Percentiles rank a stretch among this genome's conserved stretches.
Evolutionary conservation across 2,113 vertebrate genomes (phyloP).

Genomic region (Cryptomyrus ogoouensis): DNA sequence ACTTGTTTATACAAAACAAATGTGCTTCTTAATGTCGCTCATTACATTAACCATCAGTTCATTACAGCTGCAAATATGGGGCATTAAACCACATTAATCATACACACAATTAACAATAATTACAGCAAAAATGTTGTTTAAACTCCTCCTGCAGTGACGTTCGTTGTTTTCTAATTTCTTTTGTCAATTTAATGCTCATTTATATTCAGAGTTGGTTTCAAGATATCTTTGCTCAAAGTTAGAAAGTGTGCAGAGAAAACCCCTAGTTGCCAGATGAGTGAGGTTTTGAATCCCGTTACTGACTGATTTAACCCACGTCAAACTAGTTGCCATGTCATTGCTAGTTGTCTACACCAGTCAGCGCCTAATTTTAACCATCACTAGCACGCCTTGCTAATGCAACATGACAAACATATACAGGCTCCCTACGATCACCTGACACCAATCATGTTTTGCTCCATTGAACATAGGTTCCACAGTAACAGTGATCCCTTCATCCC

Average conservation of each 20-base stretch:
- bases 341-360: not conserved
- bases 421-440: not conserved
- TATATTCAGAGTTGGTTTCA: too few relatives aligned
- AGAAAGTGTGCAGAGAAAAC: too few relatives aligned
- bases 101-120: not conserved
- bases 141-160: too few relatives aligned
- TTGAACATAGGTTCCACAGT: not conserved
- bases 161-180: too few relatives aligned
- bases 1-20: not conserved
- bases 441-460: not conserved
- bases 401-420: not conserved
- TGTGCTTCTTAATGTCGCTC: not conserved
- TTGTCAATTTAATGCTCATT: too few relatives aligned
- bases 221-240: too few relatives aligned
- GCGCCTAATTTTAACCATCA: too few relatives aligned
- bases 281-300: not conserved
- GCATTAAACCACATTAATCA: not conserved
- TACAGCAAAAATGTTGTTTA: too few relatives aligned
- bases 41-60: not conserved
- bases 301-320: not conserved
- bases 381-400: too few relatives aligned
- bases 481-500: not conserved
- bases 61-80: not conserved
- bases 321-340: not conserved
- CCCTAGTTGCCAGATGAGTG: too few relatives aligned